Conservation (phyloP, 2,113 vertebrate genomes). For the Tetraodon nigroviridis region DNA sequence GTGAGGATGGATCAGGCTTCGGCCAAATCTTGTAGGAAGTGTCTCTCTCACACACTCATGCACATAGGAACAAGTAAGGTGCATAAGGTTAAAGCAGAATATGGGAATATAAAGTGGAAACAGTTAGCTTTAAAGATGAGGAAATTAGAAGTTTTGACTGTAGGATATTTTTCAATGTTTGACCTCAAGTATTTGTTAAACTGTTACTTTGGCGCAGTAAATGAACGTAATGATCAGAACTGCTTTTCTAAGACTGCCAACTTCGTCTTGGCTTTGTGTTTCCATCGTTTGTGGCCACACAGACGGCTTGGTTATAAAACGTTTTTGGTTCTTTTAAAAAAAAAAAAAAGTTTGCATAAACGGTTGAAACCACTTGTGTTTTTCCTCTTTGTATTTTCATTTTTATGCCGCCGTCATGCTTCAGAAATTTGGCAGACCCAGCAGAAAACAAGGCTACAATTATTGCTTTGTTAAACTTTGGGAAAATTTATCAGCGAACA, state of each 20-base stretch:
- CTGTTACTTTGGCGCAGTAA: conserved; percentile 13
- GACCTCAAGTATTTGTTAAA: not conserved
- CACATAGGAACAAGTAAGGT: too few species aligned
- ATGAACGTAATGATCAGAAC: conserved; percentile 26
- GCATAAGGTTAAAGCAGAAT: too few species aligned
- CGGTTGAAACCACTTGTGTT: not conserved
- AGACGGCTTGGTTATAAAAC: conserved; percentile 6
- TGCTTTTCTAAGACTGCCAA: conserved; percentile 32
- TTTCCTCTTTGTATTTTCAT: not conserved
- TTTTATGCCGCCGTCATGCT: too few species aligned
- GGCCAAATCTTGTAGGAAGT: too few species aligned
- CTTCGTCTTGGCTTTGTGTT: conserved; percentile 19
- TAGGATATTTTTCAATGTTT: conserved; percentile 7
- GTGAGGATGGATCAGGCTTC: too few species aligned
- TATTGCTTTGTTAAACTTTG: not conserved
- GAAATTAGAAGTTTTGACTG: not conserved
- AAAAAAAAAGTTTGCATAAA: not conserved
- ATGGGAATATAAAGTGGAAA: too few species aligned
- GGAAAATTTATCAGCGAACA: not conserved
- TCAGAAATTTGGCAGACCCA: too few species aligned
- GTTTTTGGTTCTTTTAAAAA: conserved; percentile 5
- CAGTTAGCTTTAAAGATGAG: not conserved
- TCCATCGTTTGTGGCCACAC: conserved; percentile 11
- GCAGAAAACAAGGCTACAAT: too few species aligned
- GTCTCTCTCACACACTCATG: too few species aligned